These are phyloP conservation scores for Pseudotriccus pelzelni DNA, from an alignment of 2,797 vertebrate genomes.

Conservation along the genomic window DNA sequence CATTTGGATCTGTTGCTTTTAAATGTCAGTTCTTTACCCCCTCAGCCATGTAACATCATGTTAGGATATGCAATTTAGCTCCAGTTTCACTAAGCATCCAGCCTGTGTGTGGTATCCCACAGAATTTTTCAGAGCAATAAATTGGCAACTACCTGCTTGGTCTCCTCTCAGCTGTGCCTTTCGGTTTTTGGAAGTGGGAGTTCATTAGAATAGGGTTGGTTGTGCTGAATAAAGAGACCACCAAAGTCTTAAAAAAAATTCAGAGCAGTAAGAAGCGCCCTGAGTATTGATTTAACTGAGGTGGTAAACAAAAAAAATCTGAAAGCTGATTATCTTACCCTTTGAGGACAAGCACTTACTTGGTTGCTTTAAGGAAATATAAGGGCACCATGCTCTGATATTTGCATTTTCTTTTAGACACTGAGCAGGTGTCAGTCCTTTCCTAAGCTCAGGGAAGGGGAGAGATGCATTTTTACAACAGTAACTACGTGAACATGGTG, in stretches of 20 bases:
- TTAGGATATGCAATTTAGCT: neutral
- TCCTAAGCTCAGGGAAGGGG: neutral
- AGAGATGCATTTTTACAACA: neutral
- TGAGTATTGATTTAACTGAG: neutral
- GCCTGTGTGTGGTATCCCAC: neutral
- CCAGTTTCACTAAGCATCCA: neutral
- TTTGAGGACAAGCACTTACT: neutral
- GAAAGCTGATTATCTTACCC: neutral
- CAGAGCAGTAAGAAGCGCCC: neutral
- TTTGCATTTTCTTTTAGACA: neutral
- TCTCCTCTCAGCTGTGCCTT: neutral
- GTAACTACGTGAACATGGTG: neutral
- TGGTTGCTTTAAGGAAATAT: neutral
- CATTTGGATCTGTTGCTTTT: neutral
- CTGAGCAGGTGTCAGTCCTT: neutral
- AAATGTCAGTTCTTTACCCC: neutral
- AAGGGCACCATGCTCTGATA: neutral
- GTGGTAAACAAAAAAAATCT: neutral
- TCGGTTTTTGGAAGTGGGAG: neutral
- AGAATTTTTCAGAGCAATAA: neutral
- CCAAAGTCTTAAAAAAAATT: neutral
- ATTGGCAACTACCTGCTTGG: neutral
- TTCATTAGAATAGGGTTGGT: neutral
- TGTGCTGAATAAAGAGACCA: neutral
- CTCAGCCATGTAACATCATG: neutral